These are phyloP conservation scores for Lepas anatifera DNA, from an alignment of 2,888 invertebrate genomes.

Conservation along the genomic window DNA sequence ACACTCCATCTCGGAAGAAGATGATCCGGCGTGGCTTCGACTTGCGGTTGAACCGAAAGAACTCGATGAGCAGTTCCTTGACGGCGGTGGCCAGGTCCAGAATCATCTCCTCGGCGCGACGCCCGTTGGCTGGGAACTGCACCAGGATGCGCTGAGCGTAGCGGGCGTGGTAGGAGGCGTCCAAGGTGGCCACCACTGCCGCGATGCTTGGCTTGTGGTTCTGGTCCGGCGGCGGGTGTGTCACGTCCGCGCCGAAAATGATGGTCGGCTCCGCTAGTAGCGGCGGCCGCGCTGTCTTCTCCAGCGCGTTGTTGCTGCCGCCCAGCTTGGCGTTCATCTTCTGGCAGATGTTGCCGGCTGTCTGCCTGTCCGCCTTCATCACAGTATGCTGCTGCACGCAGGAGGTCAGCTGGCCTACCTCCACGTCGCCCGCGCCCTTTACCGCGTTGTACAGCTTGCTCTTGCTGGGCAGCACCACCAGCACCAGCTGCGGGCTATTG, in stretches of 20 bases:
- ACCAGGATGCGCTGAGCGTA: conserved; percentile 3
- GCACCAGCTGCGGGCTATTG: conserved; percentile 35
- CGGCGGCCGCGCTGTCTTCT: conserved; percentile 15
- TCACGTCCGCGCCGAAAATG: conserved; percentile 81
- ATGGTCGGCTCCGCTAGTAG: conserved; percentile 43
- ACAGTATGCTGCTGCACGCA: conserved; percentile 33
- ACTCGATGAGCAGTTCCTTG: conserved; percentile 49
- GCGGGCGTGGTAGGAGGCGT: conserved; percentile 21
- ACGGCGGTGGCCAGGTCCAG: conserved; percentile 30
- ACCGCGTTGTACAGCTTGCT: conserved; percentile 32
- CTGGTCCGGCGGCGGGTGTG: conserved; percentile 73
- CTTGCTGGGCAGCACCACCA: conserved; percentile 33
- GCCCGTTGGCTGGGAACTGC: not conserved
- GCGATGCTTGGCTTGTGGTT: conserved; percentile 44
- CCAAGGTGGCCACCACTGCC: conserved; percentile 37
- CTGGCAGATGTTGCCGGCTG: conserved; percentile 55
- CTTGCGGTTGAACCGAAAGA: conserved; percentile 32
- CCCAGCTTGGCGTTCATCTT: conserved; percentile 63
- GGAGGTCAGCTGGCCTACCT: conserved; percentile 32
- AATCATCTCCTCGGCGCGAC: conserved; percentile 1
- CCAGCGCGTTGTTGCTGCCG: conserved; percentile 56
- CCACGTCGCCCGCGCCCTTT: conserved; percentile 36
- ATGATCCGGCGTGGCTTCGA: conserved; percentile 52
- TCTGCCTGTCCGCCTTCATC: conserved; percentile 37
- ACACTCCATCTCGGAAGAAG: conserved; percentile 69